phyloP scores from a whole-genome alignment of 2,113 vertebrate genomes.

The Tupaia chinensis region DNA sequence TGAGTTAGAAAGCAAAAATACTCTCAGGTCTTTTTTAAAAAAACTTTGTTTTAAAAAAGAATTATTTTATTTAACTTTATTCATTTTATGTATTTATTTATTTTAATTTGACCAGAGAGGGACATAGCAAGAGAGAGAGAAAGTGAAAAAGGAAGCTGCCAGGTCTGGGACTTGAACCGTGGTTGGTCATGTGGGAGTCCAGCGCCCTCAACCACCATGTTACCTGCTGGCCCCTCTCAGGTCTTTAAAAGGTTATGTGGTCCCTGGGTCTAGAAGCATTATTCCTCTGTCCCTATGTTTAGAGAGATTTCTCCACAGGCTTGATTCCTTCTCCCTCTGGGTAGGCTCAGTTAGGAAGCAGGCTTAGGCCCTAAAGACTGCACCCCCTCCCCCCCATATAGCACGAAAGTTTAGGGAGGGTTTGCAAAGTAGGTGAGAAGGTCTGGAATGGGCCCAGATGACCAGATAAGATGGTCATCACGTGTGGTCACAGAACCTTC shows the following conservation, averaged over 20 bases:
- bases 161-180: no score
- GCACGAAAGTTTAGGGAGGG: background rate
- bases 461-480: background rate
- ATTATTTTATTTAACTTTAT: no score
- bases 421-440: background rate
- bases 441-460: background rate
- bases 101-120: no score
- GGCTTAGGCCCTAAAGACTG: background rate
- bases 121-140: no score
- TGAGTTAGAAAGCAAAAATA: background rate
- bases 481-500: background rate
- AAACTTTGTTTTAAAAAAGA: no score
- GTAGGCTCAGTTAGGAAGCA: background rate
- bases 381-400: background rate
- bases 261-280: background rate
- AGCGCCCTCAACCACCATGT: no score
- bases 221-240: background rate
- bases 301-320: background rate
- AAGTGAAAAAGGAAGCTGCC: no score
- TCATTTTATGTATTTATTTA: no score
- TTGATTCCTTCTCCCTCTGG: background rate
- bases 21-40: background rate
- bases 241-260: background rate
- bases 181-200: no score
- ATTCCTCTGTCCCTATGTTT: background rate